Evolutionary conservation across 37 sponge, comb jelly and placozoan genomes (phyloP), one percentile per base, ranked within the genome.

Genomic region (Ianthella basta): DNA sequence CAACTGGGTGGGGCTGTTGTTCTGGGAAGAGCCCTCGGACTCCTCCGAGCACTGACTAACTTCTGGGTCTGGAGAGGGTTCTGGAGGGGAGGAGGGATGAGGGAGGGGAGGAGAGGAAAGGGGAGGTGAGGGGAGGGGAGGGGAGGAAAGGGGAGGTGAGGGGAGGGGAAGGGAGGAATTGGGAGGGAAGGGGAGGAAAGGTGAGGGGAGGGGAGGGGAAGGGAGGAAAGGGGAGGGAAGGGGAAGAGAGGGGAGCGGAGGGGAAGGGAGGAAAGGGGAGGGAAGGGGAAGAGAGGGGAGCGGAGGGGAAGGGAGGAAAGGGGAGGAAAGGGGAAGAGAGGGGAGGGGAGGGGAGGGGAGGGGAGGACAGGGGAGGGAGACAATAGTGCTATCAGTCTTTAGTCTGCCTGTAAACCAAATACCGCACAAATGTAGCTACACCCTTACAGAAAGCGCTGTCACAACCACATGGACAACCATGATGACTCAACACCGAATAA

Each of bases 311-410:
- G 79, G 67, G 50, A 25, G 21, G 6, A 65, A 35, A 63, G 36
- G 72, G 0, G 79, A 65, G 33, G 27, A 44, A 27, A 40, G 50
- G 21, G 81, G 38, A 60, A 40, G 54, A 59, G 60, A 56, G 54
- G 81, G 4, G 69, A 56, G 55, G 60, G 59, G 60, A 32, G 35
- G 50, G 66, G 82, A 25, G 82, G 41, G 82, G 60, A 66, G 41
- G 69, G 24, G 50, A 40, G 83, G 29, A 53, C 30, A 50, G 37
- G 68, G 55, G 53, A 34, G 53, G 32, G 68, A 65, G 82, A 40
- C 24, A 60, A 82, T 34, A 80, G 82, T 15, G 65, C 18, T 35
- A 60, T 35, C 27, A 66, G 27, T 64, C 15, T 27, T 15, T 27
- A 24, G 20, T 20, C n/a, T n/a, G 70, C n/a, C n/a, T n/a, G n/a